Evolutionary conservation across 2,113 vertebrate genomes (phyloP).

Genomic region (Chitala chitala): DNA sequence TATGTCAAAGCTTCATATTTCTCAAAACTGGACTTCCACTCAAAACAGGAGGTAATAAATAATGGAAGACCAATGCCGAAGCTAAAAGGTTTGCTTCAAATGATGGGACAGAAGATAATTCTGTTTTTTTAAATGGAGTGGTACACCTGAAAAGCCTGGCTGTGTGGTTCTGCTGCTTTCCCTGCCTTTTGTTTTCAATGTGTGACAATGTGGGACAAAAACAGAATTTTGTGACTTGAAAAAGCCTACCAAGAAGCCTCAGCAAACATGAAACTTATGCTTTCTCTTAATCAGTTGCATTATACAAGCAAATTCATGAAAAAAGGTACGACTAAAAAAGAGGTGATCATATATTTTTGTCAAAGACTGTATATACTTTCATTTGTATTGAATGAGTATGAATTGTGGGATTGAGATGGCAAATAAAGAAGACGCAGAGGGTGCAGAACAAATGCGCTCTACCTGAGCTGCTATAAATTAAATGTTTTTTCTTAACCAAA

Average conservation of each 20-base stretch:
- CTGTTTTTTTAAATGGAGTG: conserved; percentile 19
- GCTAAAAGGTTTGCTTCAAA: conserved; percentile 1
- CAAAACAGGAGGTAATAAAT: background rate
- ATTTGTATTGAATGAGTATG: no score
- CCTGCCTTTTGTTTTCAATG: conserved; percentile 18
- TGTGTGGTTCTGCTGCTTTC: conserved; percentile 25
- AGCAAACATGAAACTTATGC: conserved; percentile 24
- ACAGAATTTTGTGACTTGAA: conserved; percentile 20
- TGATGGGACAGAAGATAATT: conserved; percentile 18
- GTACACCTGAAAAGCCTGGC: conserved; percentile 21
- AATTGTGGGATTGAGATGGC: no score
- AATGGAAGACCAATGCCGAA: background rate
- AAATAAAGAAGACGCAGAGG: no score
- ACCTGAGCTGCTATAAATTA: no score
- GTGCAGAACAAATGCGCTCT: background rate
- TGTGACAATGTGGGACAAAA: conserved; percentile 10
- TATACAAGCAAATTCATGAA: no score
- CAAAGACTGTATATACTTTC: no score
- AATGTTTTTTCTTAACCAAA: no score
- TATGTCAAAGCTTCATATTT: background rate
- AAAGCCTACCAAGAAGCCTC: conserved; percentile 11
- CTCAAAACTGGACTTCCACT: background rate
- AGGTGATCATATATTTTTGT: no score
- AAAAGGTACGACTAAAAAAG: no score
- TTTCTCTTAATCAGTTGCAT: no score